Conservation (phyloP, 2,888 invertebrate species). For the Monoplex corrugatus region DNA sequence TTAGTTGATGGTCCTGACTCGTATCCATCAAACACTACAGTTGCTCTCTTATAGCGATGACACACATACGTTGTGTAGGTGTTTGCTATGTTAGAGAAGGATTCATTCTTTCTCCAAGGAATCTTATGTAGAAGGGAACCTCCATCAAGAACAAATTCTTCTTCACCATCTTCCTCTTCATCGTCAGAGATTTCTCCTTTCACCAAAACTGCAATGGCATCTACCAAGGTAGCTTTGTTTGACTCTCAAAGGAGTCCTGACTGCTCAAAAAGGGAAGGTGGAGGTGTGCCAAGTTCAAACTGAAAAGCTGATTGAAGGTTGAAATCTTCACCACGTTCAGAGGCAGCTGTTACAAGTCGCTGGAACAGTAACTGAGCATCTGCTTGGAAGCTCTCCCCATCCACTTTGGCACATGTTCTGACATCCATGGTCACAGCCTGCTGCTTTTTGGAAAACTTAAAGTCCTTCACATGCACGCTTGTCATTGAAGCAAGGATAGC, state of each 20-base stretch:
- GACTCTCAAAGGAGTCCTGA: slow-evolving; percentile 45
- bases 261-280: slow-evolving; percentile 57
- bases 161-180: too few relatives aligned
- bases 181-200: too few relatives aligned
- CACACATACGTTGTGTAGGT: too few relatives aligned
- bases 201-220: too few relatives aligned
- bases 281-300: slow-evolving; percentile 53
- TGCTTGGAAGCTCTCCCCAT: slow-evolving; percentile 43
- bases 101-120: too few relatives aligned
- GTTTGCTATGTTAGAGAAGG: too few relatives aligned
- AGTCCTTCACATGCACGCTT: too few relatives aligned
- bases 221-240: slow-evolving; percentile 56
- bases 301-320: slow-evolving; percentile 46
- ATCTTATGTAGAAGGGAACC: too few relatives aligned
- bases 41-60: too few relatives aligned
- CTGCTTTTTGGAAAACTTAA: not conserved
- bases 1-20: too few relatives aligned
- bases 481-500: slow-evolving; percentile 51
- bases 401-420: not conserved
- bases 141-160: too few relatives aligned
- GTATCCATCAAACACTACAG: too few relatives aligned
- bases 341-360: slow-evolving; percentile 55
- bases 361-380: slow-evolving; percentile 60
- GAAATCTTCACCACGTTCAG: not conserved
- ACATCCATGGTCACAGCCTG: not conserved